Evolutionary conservation across 2,888 invertebrate genomes (phyloP).

Genomic region (Drosophila formosana): DNA sequence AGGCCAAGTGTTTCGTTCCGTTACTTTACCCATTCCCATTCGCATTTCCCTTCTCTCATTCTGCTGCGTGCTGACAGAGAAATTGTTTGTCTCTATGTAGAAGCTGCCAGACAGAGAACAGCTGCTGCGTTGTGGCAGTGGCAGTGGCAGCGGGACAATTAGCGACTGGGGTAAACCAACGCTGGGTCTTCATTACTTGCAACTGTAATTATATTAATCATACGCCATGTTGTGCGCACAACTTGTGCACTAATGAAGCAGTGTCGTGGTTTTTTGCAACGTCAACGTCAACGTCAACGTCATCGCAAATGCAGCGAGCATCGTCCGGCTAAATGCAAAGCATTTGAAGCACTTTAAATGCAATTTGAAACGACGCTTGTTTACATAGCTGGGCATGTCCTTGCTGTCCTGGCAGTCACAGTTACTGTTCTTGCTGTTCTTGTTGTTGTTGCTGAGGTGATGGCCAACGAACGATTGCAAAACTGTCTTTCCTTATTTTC

Average conservation of each 20-base stretch:
- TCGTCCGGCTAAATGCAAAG: slow-evolving; percentile 33
- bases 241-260: slow-evolving; percentile 59
- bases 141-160: slow-evolving; percentile 52
- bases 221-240: slow-evolving; percentile 65
- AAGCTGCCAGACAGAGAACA: background rate
- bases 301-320: slow-evolving; percentile 5
- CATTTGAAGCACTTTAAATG: slow-evolving; percentile 69
- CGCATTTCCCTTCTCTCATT: background rate
- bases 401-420: slow-evolving; percentile 14
- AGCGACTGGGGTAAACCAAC: slow-evolving; percentile 25
- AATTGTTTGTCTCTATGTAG: slow-evolving; percentile 25
- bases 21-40: slow-evolving; percentile 32
- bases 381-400: slow-evolving; percentile 50
- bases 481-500: slow-evolving; percentile 40
- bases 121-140: slow-evolving; percentile 11
- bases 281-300: background rate
- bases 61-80: slow-evolving; percentile 2
- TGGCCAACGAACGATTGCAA: slow-evolving; percentile 34
- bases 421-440: too few relatives aligned
- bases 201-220: slow-evolving; percentile 66
- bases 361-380: slow-evolving; percentile 74
- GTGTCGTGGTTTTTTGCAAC: background rate
- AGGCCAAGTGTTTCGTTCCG: slow-evolving; percentile 70
- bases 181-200: slow-evolving; percentile 44
- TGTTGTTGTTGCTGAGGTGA: slow-evolving; percentile 2